These are phyloP conservation scores for Opisthograptis luteolata DNA, from an alignment of 2,888 invertebrate genomes.

Conservation along the genomic window DNA sequence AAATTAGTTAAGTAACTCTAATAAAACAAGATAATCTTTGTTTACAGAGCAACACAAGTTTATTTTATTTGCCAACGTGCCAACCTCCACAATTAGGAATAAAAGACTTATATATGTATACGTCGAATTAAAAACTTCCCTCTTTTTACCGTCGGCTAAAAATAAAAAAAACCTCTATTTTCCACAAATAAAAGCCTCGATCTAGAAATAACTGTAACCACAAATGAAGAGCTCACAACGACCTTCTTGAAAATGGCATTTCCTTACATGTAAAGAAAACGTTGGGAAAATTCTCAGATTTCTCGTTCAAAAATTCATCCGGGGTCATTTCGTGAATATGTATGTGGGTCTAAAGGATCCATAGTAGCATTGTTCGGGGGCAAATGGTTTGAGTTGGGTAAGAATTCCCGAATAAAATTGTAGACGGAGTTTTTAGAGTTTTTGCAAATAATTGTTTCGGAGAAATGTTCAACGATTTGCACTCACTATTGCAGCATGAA, in stretches of 20 bases:
- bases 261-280: slow-evolving; percentile 1
- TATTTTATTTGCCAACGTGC: too few relatives aligned
- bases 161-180: too few relatives aligned
- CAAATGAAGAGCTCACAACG: slow-evolving; percentile 10
- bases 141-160: too few relatives aligned
- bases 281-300: slow-evolving; percentile 10
- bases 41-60: too few relatives aligned
- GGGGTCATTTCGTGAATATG: slow-evolving; percentile 17
- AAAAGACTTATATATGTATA: too few relatives aligned
- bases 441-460: neutral
- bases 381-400: slow-evolving; percentile 20
- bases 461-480: too few relatives aligned
- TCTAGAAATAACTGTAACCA: slow-evolving; percentile 11
- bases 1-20: too few relatives aligned
- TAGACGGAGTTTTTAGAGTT: neutral
- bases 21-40: too few relatives aligned
- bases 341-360: slow-evolving; percentile 19
- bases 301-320: slow-evolving; percentile 11
- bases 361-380: slow-evolving; percentile 16
- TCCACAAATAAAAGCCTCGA: neutral
- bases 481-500: too few relatives aligned
- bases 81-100: too few relatives aligned
- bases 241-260: slow-evolving; percentile 11
- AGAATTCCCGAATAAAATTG: slow-evolving; percentile 9
- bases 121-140: too few relatives aligned